A percentile compares a stretch with the other conserved stretches of the same genome.
Evolutionary conservation across 2,797 vertebrate genomes (phyloP).

Genomic region (Bucorvus abyssinicus): DNA sequence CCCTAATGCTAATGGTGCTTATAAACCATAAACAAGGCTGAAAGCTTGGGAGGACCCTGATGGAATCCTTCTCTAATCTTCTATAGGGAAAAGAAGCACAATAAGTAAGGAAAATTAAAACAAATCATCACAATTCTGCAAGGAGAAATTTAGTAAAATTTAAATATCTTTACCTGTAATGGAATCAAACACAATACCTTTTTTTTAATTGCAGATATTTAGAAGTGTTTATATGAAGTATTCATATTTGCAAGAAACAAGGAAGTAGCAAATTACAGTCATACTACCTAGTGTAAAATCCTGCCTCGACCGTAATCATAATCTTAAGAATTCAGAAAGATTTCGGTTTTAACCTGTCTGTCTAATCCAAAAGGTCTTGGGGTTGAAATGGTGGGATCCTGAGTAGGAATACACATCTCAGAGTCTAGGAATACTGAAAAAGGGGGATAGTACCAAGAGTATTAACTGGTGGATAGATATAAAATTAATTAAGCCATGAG

Average conservation of each 20-base stretch:
- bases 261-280: not conserved
- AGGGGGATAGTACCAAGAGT: not conserved
- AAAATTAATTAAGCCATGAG: not conserved
- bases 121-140: not conserved
- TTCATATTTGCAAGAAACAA: not conserved
- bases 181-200: not conserved
- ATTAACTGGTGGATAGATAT: not conserved
- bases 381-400: not conserved
- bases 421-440: not conserved
- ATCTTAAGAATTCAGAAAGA: not conserved
- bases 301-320: not conserved
- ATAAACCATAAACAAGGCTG: constrained; percentile 3
- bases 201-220: not conserved
- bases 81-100: not conserved
- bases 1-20: not conserved
- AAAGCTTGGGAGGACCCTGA: not conserved
- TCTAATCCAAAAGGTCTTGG: not conserved
- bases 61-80: not conserved
- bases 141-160: not conserved
- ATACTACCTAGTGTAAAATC: not conserved
- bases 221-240: not conserved
- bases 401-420: fast-evolving
- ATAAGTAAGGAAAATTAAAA: not conserved
- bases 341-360: not conserved
- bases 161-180: not conserved